Conservation (phyloP, 2,113 vertebrate species). For the Eira barbara region DNA sequence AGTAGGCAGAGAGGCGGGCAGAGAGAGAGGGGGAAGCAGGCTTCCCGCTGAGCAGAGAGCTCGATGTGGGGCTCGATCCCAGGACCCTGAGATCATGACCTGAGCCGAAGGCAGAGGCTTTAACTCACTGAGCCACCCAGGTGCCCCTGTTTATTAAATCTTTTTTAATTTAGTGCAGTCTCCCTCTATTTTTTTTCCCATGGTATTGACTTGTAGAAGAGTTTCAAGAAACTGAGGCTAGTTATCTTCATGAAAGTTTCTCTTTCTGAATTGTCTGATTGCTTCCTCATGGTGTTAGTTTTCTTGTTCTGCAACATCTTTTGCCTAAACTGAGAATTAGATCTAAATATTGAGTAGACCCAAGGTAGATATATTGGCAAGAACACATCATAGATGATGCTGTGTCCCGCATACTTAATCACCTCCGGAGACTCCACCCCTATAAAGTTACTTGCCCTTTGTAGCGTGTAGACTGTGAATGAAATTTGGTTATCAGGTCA, state of each 20-base stretch:
- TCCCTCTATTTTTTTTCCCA: not conserved
- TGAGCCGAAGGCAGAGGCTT: too few species aligned
- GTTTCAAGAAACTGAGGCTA: not conserved
- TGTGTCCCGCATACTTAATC: not conserved
- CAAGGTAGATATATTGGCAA: not conserved
- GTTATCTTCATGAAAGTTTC: not conserved
- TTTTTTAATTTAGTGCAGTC: not conserved
- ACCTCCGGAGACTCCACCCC: not conserved
- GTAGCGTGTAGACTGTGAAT: not conserved
- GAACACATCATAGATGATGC: not conserved
- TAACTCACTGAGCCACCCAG: too few species aligned
- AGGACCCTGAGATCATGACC: too few species aligned
- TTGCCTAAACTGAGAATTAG: not conserved
- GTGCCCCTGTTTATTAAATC: not conserved
- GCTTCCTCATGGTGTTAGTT: not conserved
- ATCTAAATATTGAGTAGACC: not conserved
- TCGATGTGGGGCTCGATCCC: too few species aligned
- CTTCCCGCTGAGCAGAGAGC: too few species aligned
- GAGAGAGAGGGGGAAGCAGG: too few species aligned
- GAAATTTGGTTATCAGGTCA: not conserved
- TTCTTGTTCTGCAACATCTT: not conserved
- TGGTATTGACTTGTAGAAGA: not conserved
- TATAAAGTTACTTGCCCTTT: not conserved
- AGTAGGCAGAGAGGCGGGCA: too few species aligned
- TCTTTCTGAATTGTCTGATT: not conserved